phyloP scores from a whole-genome alignment of 2,888 invertebrate species.

The Apantesis nais region DNA sequence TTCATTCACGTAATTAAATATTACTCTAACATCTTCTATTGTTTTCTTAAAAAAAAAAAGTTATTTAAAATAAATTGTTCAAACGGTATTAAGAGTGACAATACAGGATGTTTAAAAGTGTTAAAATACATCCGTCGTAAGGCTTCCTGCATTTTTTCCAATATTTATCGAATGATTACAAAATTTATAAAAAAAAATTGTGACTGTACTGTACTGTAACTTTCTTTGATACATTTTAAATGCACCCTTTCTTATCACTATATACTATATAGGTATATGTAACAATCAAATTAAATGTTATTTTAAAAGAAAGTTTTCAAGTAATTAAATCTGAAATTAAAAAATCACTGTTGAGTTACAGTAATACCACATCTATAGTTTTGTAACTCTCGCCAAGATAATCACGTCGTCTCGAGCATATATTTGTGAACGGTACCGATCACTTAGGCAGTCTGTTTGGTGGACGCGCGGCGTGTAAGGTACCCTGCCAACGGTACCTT shows the following conservation, averaged over 20 bases:
- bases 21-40: no score
- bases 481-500: slow-evolving; percentile 79
- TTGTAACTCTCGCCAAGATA: slow-evolving; percentile 31
- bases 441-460: slow-evolving; percentile 78
- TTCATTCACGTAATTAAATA: no score
- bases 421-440: slow-evolving; percentile 80
- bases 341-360: background rate
- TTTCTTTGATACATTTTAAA: background rate
- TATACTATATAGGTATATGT: no score
- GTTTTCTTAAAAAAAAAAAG: no score
- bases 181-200: background rate
- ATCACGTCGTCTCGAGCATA: slow-evolving; percentile 57
- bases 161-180: background rate
- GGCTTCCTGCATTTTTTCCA: background rate
- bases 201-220: background rate
- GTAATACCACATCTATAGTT: slow-evolving; percentile 39
- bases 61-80: background rate
- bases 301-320: background rate
- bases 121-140: background rate
- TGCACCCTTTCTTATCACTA: background rate
- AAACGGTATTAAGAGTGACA: background rate
- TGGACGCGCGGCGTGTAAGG: slow-evolving; percentile 71
- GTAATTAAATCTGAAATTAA: background rate
- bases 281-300: background rate
- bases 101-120: background rate